Conservation (phyloP, 2,113 vertebrate genomes). For the Aptenodytes forsteri region DNA sequence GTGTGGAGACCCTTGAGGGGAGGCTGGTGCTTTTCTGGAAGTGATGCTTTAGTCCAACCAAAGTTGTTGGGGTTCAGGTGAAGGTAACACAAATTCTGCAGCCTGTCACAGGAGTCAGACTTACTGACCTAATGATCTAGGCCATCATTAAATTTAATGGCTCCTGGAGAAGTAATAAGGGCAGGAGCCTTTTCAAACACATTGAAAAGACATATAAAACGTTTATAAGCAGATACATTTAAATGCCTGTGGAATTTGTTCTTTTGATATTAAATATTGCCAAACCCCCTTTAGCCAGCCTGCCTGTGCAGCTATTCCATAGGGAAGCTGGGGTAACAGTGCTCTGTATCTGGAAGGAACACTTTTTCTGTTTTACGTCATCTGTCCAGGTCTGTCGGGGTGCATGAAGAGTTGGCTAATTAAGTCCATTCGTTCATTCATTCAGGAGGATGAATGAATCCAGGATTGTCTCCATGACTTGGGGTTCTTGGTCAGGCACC, state of each 20-base stretch:
- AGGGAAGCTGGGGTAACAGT: not conserved
- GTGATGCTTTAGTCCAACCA: not conserved
- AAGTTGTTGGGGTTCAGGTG: not conserved
- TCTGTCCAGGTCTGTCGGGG: not conserved
- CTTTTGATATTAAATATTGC: not conserved
- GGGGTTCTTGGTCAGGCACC: not conserved
- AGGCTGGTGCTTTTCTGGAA: not conserved
- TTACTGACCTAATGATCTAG: not conserved
- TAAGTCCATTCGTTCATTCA: not conserved
- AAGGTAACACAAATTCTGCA: not conserved
- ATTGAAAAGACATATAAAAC: not conserved
- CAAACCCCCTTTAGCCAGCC: not conserved
- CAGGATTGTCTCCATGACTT: not conserved
- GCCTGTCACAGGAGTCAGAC: not conserved
- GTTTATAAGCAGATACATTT: not conserved
- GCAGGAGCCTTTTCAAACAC: not conserved
- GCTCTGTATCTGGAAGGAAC: not conserved
- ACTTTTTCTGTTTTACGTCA: not conserved
- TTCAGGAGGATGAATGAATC: not conserved
- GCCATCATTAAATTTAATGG: not conserved
- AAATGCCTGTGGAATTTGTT: not conserved
- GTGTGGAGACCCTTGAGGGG: not conserved
- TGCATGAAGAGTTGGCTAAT: not conserved
- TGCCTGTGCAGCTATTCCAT: not conserved
- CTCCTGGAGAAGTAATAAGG: constrained; percentile 13